Evolutionary conservation across 2,113 vertebrate genomes (phyloP), one percentile per base, ranked within the genome.

Genomic region (Vulpes vulpes): DNA sequence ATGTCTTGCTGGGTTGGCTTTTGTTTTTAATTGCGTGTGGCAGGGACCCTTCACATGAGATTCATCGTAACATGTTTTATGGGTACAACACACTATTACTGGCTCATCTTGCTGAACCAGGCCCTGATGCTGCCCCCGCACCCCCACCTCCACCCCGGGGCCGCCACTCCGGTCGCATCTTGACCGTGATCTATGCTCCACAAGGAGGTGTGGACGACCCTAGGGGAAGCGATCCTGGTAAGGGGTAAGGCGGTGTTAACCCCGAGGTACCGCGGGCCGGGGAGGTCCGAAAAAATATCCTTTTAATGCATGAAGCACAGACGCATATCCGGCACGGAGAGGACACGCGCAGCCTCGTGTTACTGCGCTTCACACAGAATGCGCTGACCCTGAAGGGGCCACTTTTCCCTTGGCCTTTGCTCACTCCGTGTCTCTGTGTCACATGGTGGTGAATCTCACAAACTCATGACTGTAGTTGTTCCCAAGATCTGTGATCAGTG

Each of bases 391-490:
- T 57, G 4, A 35, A 38, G 69, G 67, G n/a, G 10, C 35, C 19
- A 19, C 11, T 38, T 32, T 22, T 5, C 69, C 19, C n/a, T 38
- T 10, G 5, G 69, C 35, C 22, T 11, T 22, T 73, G 69, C 35
- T 38, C 10, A 11, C 35, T 11, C 11, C 69, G 1, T 11, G 69
- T 73, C 20, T 5, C 69, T 20, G 19, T 20, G 69, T n/a, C 69
- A 11, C 4, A 17, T 6, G 10, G 8, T 9, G 32, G n/a, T 9
- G 19, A 57, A 17, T 38, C n/a, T 38, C 19, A 38, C 1, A 0
- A 73, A n/a, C 69, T 73, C 19, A 5, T 12, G 5, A 73, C 35
- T 43, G 3, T 3, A 1, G 38, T 25, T 15, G 2, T 76, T 49
- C 2, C 2, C 0, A 22, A 5, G 11, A 27, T 15, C 38, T 4